Conservation (phyloP, 2,888 invertebrate genomes). For the Pterostichus niger region DNA sequence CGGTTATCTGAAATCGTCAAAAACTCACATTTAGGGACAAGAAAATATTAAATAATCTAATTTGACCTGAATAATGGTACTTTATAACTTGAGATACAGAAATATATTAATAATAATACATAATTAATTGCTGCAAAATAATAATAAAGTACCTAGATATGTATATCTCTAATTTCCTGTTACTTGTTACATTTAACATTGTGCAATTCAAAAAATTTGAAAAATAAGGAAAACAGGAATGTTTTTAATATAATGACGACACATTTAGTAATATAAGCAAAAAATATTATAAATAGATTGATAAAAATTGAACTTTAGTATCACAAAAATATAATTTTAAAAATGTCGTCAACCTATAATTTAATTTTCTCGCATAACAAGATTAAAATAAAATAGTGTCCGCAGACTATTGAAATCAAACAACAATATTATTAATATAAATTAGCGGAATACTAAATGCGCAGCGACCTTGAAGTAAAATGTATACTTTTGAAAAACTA, state of each 20-base stretch:
- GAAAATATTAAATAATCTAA: not conserved
- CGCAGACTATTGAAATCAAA: not conserved
- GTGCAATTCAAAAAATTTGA: too few relatives aligned
- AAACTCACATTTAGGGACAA: not conserved
- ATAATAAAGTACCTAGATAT: too few relatives aligned
- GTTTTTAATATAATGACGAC: too few relatives aligned
- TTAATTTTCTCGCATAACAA: constrained; percentile 24
- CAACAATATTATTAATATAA: not conserved
- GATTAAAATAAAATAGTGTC: constrained; percentile 18
- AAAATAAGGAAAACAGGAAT: too few relatives aligned
- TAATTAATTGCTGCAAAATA: too few relatives aligned
- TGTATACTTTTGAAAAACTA: not conserved
- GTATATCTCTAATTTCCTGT: too few relatives aligned
- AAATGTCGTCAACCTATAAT: constrained; percentile 41
- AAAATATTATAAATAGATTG: not conserved
- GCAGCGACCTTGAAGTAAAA: constrained; percentile 30
- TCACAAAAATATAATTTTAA: constrained; percentile 10
- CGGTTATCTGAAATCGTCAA: constrained; percentile 85
- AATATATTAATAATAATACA: too few relatives aligned
- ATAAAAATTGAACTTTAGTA: not conserved
- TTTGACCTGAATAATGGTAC: too few relatives aligned
- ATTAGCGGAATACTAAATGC: constrained; percentile 13
- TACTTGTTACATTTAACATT: too few relatives aligned
- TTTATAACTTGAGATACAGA: too few relatives aligned
- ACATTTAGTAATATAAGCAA: not conserved